A percentile compares a stretch with the other conserved stretches of the same genome.
phyloP scores from a whole-genome alignment of 2,797 vertebrate species.

The Amniataba percoides region DNA sequence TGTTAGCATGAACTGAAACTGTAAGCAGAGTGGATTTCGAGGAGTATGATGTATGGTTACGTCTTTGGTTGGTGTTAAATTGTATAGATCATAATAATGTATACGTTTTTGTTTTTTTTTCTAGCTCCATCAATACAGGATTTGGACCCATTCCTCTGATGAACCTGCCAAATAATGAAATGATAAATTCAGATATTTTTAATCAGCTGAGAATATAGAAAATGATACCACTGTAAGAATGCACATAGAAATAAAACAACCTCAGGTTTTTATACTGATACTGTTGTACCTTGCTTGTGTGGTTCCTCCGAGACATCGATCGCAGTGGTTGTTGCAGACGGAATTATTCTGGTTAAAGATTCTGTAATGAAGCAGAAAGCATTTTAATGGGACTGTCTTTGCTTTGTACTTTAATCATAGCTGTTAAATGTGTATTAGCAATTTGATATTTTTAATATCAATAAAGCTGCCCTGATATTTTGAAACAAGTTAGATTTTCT shows the following conservation, averaged over 20 bases:
- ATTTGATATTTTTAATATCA: constrained; percentile 75
- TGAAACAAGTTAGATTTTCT: constrained; percentile 12
- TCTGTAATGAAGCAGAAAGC: constrained; percentile 68
- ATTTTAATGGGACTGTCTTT: constrained; percentile 41
- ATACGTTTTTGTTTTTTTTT: constrained; percentile 35
- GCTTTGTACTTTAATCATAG: constrained; percentile 53
- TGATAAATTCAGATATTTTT: constrained; percentile 50
- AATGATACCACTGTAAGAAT: constrained; percentile 59
- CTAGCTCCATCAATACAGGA: constrained; percentile 76
- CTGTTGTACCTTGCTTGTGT: constrained; percentile 75
- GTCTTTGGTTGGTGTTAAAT: constrained; percentile 77
- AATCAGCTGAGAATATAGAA: constrained; percentile 38
- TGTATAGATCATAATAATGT: constrained; percentile 72
- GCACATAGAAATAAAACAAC: constrained; percentile 70
- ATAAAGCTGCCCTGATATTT: constrained; percentile 77
- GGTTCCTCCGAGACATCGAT: constrained; percentile 62
- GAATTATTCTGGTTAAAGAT: constrained; percentile 60
- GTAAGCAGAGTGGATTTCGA: constrained; percentile 60
- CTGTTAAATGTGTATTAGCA: constrained; percentile 57
- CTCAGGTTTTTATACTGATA: constrained; percentile 79
- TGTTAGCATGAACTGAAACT: constrained; percentile 58
- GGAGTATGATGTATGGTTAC: constrained; percentile 57
- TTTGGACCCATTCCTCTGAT: constrained; percentile 79
- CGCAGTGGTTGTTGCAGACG: constrained; percentile 61
- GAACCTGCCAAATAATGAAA: constrained; percentile 77